Percentiles rank a stretch among this genome's conserved stretches.
These are phyloP conservation scores for Onychomys torridus DNA, from an alignment of 2,797 vertebrate species.

Conservation along the genomic window DNA sequence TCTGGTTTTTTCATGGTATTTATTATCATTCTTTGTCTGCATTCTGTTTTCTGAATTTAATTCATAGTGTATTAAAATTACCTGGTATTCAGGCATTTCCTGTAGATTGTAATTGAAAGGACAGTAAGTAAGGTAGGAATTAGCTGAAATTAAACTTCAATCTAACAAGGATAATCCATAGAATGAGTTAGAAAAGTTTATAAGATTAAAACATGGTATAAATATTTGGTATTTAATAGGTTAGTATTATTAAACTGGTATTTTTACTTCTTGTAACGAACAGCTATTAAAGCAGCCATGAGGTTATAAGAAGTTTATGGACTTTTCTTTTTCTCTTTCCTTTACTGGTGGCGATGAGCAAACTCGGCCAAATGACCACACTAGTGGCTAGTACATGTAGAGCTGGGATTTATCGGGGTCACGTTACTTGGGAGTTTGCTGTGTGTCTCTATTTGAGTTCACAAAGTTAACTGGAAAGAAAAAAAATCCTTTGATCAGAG, in stretches of 20 bases:
- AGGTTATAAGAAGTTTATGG: background rate
- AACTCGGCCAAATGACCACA: background rate
- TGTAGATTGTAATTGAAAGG: conserved; percentile 7
- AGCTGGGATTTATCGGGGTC: background rate
- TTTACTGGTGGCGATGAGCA: background rate
- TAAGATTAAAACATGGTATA: background rate
- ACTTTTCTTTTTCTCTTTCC: background rate
- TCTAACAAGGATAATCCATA: background rate
- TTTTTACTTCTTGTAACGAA: background rate
- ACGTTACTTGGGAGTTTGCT: background rate
- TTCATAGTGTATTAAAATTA: background rate
- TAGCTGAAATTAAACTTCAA: background rate
- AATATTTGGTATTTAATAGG: background rate
- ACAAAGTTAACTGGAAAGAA: conserved; percentile 44
- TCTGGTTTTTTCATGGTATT: conserved; percentile 8
- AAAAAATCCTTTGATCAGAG: background rate
- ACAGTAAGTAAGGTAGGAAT: background rate
- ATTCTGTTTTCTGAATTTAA: conserved; percentile 20
- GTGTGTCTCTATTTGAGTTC: background rate
- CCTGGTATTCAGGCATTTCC: background rate
- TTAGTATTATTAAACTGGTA: background rate
- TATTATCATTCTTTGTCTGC: background rate
- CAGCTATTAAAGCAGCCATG: background rate
- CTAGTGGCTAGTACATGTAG: background rate
- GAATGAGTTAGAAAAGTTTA: background rate